Conservation (phyloP, 2,888 invertebrate species). For the Dusona sp. region DNA sequence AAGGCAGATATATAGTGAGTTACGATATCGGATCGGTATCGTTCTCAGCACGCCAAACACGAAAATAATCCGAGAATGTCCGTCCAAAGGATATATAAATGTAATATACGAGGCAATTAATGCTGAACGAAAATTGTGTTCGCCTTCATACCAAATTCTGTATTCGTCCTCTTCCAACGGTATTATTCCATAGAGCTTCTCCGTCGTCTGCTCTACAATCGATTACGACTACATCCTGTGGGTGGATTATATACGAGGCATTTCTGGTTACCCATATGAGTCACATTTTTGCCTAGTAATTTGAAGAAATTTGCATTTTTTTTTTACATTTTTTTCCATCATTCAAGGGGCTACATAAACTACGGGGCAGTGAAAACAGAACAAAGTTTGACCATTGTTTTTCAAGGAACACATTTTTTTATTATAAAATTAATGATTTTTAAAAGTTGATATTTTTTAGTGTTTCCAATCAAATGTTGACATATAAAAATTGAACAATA, state of each 20-base stretch:
- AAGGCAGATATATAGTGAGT: slow-evolving; percentile 54
- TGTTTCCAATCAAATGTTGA: too few species aligned
- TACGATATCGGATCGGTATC: slow-evolving; percentile 64
- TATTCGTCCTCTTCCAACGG: slow-evolving; percentile 49
- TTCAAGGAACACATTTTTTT: too few species aligned
- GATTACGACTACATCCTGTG: slow-evolving; percentile 26
- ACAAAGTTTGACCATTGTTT: too few species aligned
- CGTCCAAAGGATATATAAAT: slow-evolving; percentile 69
- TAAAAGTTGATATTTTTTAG: too few species aligned
- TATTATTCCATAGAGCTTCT: slow-evolving; percentile 38
- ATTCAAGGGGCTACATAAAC: too few species aligned
- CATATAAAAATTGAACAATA: too few species aligned
- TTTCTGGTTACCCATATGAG: not conserved
- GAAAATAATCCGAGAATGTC: slow-evolving; percentile 67
- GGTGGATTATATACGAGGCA: slow-evolving; percentile 14
- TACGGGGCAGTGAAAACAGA: too few species aligned
- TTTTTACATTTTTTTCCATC: not conserved
- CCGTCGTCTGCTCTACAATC: slow-evolving; percentile 32
- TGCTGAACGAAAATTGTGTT: slow-evolving; percentile 69
- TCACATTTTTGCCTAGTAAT: not conserved
- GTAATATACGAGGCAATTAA: slow-evolving; percentile 73
- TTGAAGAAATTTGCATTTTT: not conserved
- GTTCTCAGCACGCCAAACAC: slow-evolving; percentile 57
- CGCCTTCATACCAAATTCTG: slow-evolving; percentile 55
- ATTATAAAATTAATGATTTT: too few species aligned